A percentile compares a stretch with the other conserved stretches of the same genome.
Conservation (phyloP, 2,797 vertebrate genomes). For the Sparidentex hasta region DNA sequence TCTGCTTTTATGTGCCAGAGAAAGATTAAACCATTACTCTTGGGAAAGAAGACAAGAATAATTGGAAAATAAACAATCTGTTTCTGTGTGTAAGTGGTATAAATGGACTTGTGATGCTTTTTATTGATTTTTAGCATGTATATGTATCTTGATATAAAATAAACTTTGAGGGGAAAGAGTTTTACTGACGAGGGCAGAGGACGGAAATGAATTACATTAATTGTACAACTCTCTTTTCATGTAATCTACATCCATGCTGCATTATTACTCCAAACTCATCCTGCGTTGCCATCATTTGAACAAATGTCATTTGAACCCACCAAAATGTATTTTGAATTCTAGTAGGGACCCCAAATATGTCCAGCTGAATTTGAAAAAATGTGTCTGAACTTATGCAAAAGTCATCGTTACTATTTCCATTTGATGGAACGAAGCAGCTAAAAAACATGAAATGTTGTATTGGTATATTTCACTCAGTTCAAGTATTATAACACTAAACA, state of each 20-base stretch:
- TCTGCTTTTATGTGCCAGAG: constrained; percentile 35
- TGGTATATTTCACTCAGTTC: not conserved
- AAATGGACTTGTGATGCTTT: constrained; percentile 37
- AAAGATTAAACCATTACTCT: constrained; percentile 38
- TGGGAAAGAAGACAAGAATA: constrained; percentile 19
- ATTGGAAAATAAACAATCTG: constrained; percentile 20
- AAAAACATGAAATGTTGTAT: not conserved
- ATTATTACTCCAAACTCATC: not conserved
- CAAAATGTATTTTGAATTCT: not conserved
- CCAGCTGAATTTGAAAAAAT: not conserved
- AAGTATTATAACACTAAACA: not conserved
- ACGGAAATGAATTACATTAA: constrained; percentile 25
- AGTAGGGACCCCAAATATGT: not conserved
- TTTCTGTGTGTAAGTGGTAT: constrained; percentile 16
- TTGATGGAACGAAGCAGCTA: not conserved
- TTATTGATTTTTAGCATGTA: constrained; percentile 44
- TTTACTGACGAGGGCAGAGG: constrained; percentile 11
- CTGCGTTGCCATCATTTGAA: not conserved
- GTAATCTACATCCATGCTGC: not conserved
- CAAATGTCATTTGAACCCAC: not conserved
- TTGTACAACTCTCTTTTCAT: constrained; percentile 4
- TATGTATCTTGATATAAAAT: constrained; percentile 20
- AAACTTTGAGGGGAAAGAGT: not conserved
- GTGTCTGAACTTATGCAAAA: not conserved
- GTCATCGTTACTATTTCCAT: not conserved